Base-by-base conservation (phyloP, 2,113 vertebrate species). In the Istiophorus platypterus region DNA sequence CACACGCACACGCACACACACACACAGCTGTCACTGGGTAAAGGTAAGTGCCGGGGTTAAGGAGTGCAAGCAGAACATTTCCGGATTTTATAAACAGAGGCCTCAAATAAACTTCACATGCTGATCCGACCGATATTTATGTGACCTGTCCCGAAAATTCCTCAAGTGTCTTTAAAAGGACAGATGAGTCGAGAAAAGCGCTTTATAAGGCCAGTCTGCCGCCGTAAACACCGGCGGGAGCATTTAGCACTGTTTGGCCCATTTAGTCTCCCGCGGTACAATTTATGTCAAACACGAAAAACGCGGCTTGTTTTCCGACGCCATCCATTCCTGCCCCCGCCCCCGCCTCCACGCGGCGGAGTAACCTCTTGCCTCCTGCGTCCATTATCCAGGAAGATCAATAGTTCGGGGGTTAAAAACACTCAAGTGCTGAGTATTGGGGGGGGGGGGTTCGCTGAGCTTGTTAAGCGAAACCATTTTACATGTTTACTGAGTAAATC, bases 81-180 rank as follows among this genome's bases (percentile, higher is more conserved):
- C 91, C 92, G 89, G 91, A 88, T 94, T 94, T 94, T 96, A 92
- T 96, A 96, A 97, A 97, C 95, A 96, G 83, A 92, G 92, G 82
- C 89, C 93, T 92, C 91, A 93, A 95, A 94, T 88, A 93, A 93
- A 96, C 91, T 92, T 94, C 93, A 94, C 95, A 87, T 95, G 95
- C 94, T 95, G 96, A 96, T 94, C 95, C 92, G 85, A 88, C 85
- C 84, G 95, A 95, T 96, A 96, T 97, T 97, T 97, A 97, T 95
- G 95, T 90, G 92, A 88, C 92, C 67, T 54, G 82, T 90, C 79
- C 86, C 71, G 90, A 96, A 96, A 96, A 97, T 94, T 95, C 92
- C 95, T 89, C 73, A 94, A 91, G 91, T 92, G 96, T 92, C 96
- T 96, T 96, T 96, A 97, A 96, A 97, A 97, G 96, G 96, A 89